Evolutionary conservation across 2,888 invertebrate species (phyloP).

Genomic region (Heliconius charithonia): DNA sequence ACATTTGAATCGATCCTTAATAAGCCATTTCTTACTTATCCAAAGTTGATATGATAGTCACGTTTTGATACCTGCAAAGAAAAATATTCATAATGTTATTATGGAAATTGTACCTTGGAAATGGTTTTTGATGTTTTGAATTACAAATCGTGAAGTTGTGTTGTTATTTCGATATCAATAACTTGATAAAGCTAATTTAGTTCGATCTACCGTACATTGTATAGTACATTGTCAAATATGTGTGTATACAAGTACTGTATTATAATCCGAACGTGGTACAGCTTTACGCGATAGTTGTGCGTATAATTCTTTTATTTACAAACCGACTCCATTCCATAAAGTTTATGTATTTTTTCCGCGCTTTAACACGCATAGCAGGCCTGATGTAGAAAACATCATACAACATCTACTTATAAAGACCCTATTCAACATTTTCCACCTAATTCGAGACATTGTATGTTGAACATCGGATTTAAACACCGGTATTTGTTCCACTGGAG

Average conservation of each 20-base stretch:
- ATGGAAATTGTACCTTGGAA: slow-evolving; percentile 8
- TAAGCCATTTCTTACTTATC: slow-evolving; percentile 25
- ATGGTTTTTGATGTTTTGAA: slow-evolving; percentile 14
- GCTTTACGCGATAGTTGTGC: no score
- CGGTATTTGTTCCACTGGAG: no score
- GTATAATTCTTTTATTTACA: no score
- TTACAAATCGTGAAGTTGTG: slow-evolving; percentile 3
- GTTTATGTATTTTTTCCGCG: not conserved
- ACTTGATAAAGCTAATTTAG: not conserved
- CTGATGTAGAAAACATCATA: not conserved
- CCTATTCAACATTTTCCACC: not conserved
- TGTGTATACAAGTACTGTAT: not conserved
- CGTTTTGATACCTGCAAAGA: slow-evolving; percentile 34
- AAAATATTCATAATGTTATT: slow-evolving; percentile 19
- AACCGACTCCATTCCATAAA: no score
- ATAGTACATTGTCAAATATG: not conserved
- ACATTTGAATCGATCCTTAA: slow-evolving; percentile 28
- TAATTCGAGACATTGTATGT: no score
- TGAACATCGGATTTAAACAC: not conserved
- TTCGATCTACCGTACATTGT: not conserved
- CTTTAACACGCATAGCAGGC: not conserved
- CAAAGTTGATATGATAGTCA: slow-evolving; percentile 10
- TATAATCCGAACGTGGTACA: not conserved
- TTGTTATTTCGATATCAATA: not conserved
- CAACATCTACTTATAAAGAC: not conserved